Percentiles rank a stretch among this genome's conserved stretches.
Evolutionary conservation across 2,113 vertebrate genomes (phyloP).

Genomic region (Chunga burmeisteri): DNA sequence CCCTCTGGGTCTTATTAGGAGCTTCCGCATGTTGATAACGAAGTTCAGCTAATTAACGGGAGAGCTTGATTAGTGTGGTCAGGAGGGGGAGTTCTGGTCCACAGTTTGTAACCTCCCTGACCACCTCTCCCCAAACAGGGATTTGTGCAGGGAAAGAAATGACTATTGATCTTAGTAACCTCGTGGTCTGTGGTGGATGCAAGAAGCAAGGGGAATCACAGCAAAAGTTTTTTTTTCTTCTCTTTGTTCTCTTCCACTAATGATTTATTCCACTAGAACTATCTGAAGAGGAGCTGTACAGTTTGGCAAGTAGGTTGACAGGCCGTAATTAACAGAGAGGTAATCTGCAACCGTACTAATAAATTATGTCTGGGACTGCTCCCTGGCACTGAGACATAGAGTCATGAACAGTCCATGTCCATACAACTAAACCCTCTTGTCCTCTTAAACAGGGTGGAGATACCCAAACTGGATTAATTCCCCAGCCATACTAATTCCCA

Average conservation of each 20-base stretch:
- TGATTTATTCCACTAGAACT: not conserved
- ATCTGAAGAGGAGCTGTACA: not conserved
- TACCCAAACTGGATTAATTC: not conserved
- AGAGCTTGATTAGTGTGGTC: not conserved
- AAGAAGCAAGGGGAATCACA: not conserved
- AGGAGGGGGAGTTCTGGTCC: not conserved
- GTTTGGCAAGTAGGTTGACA: not conserved
- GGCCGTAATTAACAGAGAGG: not conserved
- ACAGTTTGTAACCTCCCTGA: not conserved
- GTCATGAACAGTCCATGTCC: not conserved
- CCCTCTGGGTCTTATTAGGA: conserved; percentile 16
- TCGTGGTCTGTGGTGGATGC: not conserved
- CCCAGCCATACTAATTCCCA: not conserved
- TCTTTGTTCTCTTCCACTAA: not conserved
- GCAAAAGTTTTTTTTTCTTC: not conserved
- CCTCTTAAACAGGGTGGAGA: not conserved
- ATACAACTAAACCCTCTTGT: not conserved
- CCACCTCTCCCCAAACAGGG: not conserved
- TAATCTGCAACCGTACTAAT: not conserved
- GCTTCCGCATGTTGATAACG: conserved; percentile 15
- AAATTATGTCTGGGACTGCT: not conserved
- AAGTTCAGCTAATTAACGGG: not conserved
- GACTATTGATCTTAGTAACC: not conserved
- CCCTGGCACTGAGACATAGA: not conserved
- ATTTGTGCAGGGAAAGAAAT: not conserved